A percentile compares a stretch with the other conserved stretches of the same genome.
phyloP scores from a whole-genome alignment of 2,888 invertebrate species.

The Halocaridina rubra region DNA sequence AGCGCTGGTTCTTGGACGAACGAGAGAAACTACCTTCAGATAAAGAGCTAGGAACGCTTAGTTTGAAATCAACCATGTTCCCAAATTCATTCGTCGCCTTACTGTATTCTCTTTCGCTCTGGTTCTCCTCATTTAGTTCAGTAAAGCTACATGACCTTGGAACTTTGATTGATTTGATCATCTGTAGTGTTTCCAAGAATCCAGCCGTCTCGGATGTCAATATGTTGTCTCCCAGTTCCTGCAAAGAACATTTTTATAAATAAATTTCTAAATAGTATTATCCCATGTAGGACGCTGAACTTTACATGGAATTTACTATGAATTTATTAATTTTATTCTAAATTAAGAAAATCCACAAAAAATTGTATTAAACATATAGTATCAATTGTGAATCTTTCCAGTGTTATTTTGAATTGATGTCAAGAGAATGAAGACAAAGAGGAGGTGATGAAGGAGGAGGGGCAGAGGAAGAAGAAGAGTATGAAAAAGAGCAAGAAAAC shows the following conservation, averaged over 20 bases:
- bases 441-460: not conserved
- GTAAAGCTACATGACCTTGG: not conserved
- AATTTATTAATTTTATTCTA: too few relatives aligned
- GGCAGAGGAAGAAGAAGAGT: not conserved
- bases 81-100: too few relatives aligned
- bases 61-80: not conserved
- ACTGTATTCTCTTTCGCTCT: not conserved
- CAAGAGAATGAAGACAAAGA: not conserved
- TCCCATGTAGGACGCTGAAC: too few relatives aligned
- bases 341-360: not conserved
- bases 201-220: not conserved
- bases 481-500: too few relatives aligned
- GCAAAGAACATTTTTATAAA: too few relatives aligned
- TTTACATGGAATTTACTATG: too few relatives aligned
- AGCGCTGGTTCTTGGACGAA: conserved; percentile 28
- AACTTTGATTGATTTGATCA: not conserved
- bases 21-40: not conserved
- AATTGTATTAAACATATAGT: not conserved
- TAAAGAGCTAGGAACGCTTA: not conserved
- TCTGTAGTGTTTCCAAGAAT: not conserved
- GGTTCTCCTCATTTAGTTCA: not conserved
- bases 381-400: too few relatives aligned
- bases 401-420: too few relatives aligned
- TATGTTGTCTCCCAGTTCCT: not conserved
- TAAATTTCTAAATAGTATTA: too few relatives aligned